Percentiles rank a stretch among this genome's conserved stretches.
phyloP scores from a whole-genome alignment of 2,113 vertebrate species.

The Xiphophorus maculatus region DNA sequence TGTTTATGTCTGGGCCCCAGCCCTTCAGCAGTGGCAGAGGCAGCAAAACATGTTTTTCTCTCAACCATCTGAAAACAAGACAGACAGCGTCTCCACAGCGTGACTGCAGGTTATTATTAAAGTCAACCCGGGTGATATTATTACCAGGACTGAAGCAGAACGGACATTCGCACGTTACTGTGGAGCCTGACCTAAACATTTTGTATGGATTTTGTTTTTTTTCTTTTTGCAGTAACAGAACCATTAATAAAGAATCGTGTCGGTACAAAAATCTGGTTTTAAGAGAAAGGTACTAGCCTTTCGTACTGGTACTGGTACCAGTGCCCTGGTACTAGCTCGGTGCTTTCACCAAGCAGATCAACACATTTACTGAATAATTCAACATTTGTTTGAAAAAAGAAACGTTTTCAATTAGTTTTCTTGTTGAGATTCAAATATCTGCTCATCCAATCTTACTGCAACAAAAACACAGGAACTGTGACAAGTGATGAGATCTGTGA shows the following conservation, averaged over 20 bases:
- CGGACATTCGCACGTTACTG: background rate
- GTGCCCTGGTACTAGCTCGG: background rate
- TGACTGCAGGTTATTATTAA: slow-evolving; percentile 51
- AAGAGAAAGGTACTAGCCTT: background rate
- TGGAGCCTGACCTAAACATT: background rate
- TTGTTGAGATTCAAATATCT: background rate
- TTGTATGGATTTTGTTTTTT: background rate
- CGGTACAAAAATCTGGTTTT: background rate
- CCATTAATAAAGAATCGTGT: background rate
- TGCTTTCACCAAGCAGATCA: background rate
- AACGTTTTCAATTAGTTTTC: background rate
- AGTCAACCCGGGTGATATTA: slow-evolving; percentile 41
- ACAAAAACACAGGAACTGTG: background rate
- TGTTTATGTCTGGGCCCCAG: slow-evolving; percentile 67
- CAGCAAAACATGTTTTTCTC: slow-evolving; percentile 67
- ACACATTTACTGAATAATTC: background rate
- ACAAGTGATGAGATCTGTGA: too few species aligned
- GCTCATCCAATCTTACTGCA: background rate
- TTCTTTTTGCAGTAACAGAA: background rate
- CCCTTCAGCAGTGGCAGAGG: slow-evolving; percentile 22
- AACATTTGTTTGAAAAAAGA: background rate
- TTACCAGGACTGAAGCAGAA: slow-evolving; percentile 46
- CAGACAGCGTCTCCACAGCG: slow-evolving; percentile 24
- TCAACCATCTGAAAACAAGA: slow-evolving; percentile 18
- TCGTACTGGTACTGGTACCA: too few species aligned